A percentile compares a stretch with the other conserved stretches of the same genome.
phyloP scores from a whole-genome alignment of 2,113 vertebrate species.

The Holacanthus passer region DNA sequence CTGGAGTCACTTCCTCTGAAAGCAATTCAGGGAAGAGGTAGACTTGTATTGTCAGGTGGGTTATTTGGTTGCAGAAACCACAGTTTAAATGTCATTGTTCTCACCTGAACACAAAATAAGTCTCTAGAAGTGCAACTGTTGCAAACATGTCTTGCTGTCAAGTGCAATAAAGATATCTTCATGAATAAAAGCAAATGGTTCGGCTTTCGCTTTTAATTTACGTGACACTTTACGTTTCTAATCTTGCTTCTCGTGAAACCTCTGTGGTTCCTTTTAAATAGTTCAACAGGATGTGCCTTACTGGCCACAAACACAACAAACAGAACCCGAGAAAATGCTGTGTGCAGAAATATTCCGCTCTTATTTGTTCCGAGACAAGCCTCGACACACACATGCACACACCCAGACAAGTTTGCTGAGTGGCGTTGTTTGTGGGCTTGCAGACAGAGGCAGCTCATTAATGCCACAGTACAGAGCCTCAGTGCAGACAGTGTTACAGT shows the following conservation, averaged over 20 bases:
- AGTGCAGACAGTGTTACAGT: slow-evolving; percentile 30
- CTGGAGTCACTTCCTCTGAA: neutral
- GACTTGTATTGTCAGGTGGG: neutral
- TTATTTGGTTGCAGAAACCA: neutral
- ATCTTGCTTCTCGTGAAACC: neutral
- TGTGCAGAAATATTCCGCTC: neutral
- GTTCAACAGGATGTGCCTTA: neutral
- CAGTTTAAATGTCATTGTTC: neutral
- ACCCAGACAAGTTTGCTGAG: neutral
- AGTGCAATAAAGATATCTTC: neutral
- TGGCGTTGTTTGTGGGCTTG: slow-evolving; percentile 15
- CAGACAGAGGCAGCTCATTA: slow-evolving; percentile 7
- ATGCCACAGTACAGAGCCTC: neutral
- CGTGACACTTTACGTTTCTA: neutral
- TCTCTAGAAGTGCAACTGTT: neutral
- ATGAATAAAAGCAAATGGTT: neutral
- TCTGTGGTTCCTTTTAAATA: neutral
- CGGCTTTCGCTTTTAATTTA: neutral
- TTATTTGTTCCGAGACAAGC: neutral
- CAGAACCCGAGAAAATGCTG: neutral
- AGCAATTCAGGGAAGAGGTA: neutral
- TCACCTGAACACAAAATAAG: neutral
- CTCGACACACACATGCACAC: neutral
- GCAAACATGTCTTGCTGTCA: too few species aligned
- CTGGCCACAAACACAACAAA: neutral